These are phyloP conservation scores for Drosophila mulleri DNA, from an alignment of 2,888 invertebrate genomes.

Conservation along the genomic window DNA sequence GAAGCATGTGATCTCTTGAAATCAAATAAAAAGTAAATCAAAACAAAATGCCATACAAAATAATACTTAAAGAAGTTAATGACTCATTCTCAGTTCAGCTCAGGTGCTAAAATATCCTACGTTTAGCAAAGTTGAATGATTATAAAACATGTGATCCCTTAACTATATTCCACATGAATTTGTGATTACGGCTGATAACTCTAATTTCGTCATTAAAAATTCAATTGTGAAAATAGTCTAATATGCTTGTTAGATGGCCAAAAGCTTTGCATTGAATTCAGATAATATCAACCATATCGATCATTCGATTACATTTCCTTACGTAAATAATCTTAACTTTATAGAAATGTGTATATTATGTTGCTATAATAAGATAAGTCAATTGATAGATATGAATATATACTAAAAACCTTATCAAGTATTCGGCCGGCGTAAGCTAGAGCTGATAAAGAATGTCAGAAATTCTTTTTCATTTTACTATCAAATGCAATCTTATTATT, in stretches of 20 bases:
- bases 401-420: not conserved
- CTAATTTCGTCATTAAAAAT: slow-evolving; percentile 1
- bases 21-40: not conserved
- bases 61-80: not conserved
- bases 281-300: not conserved
- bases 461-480: not conserved
- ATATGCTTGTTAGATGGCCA: not conserved
- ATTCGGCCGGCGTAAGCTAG: not conserved
- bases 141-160: not conserved
- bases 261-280: not conserved
- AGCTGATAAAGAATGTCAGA: not conserved
- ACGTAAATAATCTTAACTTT: not conserved
- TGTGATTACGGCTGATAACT: not conserved
- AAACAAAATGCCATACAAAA: not conserved
- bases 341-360: not conserved
- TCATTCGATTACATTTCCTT: not conserved
- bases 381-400: not conserved
- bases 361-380: slow-evolving; percentile 2
- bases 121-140: not conserved
- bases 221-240: not conserved
- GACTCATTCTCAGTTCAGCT: not conserved
- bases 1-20: not conserved
- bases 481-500: not conserved
- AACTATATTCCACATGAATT: not conserved
- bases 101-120: not conserved